Conservation (phyloP, 2,888 invertebrate species). For the Ormyrus labotus region DNA sequence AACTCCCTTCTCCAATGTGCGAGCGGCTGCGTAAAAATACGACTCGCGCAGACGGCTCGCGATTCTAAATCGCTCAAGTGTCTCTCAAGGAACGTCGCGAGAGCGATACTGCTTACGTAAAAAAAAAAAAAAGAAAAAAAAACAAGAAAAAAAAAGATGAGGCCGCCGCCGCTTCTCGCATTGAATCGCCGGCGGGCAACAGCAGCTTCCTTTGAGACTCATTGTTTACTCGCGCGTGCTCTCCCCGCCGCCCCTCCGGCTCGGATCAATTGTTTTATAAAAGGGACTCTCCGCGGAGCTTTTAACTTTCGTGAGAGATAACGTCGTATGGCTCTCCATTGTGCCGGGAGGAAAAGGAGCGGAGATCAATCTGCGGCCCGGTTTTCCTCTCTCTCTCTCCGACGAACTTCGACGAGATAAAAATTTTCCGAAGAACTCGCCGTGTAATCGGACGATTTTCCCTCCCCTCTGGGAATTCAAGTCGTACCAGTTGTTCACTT, state of each 20-base stretch:
- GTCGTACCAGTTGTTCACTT: too few relatives aligned
- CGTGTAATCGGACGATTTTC: too few relatives aligned
- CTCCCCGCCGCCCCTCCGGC: background rate
- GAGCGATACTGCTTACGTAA: constrained; percentile 39
- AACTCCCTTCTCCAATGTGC: too few relatives aligned
- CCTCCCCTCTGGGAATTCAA: too few relatives aligned
- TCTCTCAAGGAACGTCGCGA: constrained; percentile 21
- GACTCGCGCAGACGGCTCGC: constrained; percentile 21
- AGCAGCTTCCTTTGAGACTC: constrained; percentile 8
- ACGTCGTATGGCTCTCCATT: too few relatives aligned
- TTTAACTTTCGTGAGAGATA: too few relatives aligned
- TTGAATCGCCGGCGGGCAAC: constrained; percentile 6
- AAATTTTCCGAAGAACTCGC: too few relatives aligned
- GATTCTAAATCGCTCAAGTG: constrained; percentile 50
- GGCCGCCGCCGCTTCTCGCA: background rate
- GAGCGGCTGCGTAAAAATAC: constrained; percentile 18
- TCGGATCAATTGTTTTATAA: background rate
- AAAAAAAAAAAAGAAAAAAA: constrained; percentile 36
- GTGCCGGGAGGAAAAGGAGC: background rate
- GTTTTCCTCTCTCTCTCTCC: too few relatives aligned
- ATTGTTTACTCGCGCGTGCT: background rate
- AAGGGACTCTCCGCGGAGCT: background rate
- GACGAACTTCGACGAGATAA: too few relatives aligned
- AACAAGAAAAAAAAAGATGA: background rate
- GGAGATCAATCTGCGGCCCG: too few relatives aligned